Conservation (phyloP, 2,888 invertebrate genomes). For the Noctua janthe region DNA sequence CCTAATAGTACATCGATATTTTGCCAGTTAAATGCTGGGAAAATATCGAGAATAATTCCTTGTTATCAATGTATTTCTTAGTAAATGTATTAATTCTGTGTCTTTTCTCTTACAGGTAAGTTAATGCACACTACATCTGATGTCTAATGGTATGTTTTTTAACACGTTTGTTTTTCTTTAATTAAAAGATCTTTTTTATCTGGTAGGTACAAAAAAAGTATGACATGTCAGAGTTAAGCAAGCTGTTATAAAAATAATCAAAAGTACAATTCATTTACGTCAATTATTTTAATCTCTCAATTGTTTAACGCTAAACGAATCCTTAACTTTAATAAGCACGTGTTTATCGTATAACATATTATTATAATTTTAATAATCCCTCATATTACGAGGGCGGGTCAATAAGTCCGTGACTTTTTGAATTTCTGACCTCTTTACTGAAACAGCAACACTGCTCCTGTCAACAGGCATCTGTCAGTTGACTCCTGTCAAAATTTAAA, state of each 20-base stretch:
- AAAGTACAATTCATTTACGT: slow-evolving; percentile 1
- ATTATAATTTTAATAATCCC: background rate
- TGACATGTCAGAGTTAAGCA: background rate
- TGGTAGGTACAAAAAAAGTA: background rate
- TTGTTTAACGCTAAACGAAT: slow-evolving; percentile 5
- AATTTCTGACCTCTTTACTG: too few relatives aligned
- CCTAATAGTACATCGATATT: too few relatives aligned
- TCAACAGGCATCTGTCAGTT: too few relatives aligned
- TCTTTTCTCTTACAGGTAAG: slow-evolving; percentile 54
- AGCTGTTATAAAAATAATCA: background rate
- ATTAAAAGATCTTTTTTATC: background rate
- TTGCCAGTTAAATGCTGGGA: background rate
- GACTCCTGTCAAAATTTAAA: too few relatives aligned
- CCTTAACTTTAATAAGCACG: slow-evolving; percentile 8
- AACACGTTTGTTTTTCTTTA: background rate
- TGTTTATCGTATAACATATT: background rate
- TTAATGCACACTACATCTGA: background rate
- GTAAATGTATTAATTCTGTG: slow-evolving; percentile 9
- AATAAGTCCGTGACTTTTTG: too few relatives aligned
- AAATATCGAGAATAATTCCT: background rate
- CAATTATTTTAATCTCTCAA: slow-evolving; percentile 3
- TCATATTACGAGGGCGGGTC: too few relatives aligned
- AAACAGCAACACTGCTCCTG: too few relatives aligned
- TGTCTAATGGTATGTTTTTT: slow-evolving; percentile 35
- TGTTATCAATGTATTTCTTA: background rate